Percentiles rank a stretch among this genome's conserved stretches.
These are phyloP conservation scores for Trematocara stigmaticum DNA, from an alignment of 2,113 vertebrate species.

Conservation along the genomic window DNA sequence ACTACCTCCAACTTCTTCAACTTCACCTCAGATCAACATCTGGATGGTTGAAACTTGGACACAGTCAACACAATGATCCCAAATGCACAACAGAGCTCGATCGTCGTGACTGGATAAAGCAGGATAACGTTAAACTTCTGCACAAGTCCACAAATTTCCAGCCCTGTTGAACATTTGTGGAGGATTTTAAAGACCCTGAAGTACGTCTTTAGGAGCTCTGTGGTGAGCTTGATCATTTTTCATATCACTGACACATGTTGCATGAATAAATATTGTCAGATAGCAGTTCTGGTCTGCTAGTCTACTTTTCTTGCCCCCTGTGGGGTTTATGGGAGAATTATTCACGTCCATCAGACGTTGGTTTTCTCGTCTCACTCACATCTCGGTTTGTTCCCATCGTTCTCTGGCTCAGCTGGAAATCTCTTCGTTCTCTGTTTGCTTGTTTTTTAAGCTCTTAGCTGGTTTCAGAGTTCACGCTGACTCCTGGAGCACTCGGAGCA, in stretches of 20 bases:
- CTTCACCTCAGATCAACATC: not conserved
- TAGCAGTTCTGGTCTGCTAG: not conserved
- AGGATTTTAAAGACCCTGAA: not conserved
- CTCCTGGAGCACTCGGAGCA: not conserved
- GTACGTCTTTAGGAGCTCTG: not conserved
- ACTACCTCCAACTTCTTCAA: not conserved
- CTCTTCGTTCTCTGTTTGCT: not conserved
- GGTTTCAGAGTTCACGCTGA: not conserved
- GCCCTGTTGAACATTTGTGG: not conserved
- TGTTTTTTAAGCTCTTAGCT: not conserved
- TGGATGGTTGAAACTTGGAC: not conserved
- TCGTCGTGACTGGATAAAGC: not conserved
- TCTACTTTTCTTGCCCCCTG: not conserved
- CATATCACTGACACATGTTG: not conserved
- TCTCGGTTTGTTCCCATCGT: not conserved
- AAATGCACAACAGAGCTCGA: not conserved
- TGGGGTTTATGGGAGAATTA: not conserved
- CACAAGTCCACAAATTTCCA: not conserved
- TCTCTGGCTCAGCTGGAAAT: not conserved
- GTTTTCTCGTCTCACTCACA: not conserved
- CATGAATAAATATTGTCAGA: not conserved
- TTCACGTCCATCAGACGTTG: not conserved
- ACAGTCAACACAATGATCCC: not conserved
- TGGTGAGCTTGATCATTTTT: not conserved
- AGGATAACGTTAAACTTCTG: not conserved